A percentile compares a stretch with the other conserved stretches of the same genome.
phyloP scores from a whole-genome alignment of 2,113 vertebrate species.

The Sinosuthora webbiana region DNA sequence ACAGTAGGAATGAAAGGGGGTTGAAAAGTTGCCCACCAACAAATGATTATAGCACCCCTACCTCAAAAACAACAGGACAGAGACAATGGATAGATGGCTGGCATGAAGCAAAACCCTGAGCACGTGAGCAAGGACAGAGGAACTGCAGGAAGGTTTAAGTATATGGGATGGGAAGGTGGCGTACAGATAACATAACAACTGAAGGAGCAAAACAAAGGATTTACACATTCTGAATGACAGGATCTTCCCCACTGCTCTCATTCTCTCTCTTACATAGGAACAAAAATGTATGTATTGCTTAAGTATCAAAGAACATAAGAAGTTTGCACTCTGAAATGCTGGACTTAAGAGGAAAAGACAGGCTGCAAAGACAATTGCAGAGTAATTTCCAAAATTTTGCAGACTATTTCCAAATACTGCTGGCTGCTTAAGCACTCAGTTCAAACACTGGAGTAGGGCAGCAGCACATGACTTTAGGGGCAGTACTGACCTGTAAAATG shows the following conservation, averaged over 20 bases:
- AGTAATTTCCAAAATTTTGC: not conserved
- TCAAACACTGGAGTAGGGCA: not conserved
- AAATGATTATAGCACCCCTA: not conserved
- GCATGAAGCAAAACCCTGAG: not conserved
- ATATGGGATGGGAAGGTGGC: not conserved
- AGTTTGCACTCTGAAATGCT: not conserved
- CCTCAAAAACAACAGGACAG: not conserved
- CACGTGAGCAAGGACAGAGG: not conserved
- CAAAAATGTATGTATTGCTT: not conserved
- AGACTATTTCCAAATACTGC: not conserved
- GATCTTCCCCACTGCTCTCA: not conserved
- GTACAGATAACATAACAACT: not conserved
- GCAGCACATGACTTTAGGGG: not conserved
- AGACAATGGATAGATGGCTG: not conserved
- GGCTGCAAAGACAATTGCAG: not conserved
- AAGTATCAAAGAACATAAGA: not conserved
- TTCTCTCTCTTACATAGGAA: not conserved
- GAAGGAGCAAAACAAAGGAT: not conserved
- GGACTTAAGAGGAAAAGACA: not conserved
- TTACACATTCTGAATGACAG: not conserved
- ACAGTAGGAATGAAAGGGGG: not conserved
- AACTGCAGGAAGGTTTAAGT: not conserved
- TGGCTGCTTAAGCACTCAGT: not conserved
- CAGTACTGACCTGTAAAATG: slow-evolving; percentile 91
- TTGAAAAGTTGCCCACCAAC: not conserved